Evolutionary conservation across 2,113 vertebrate species (phyloP).

Genomic region (Melospiza georgiana): DNA sequence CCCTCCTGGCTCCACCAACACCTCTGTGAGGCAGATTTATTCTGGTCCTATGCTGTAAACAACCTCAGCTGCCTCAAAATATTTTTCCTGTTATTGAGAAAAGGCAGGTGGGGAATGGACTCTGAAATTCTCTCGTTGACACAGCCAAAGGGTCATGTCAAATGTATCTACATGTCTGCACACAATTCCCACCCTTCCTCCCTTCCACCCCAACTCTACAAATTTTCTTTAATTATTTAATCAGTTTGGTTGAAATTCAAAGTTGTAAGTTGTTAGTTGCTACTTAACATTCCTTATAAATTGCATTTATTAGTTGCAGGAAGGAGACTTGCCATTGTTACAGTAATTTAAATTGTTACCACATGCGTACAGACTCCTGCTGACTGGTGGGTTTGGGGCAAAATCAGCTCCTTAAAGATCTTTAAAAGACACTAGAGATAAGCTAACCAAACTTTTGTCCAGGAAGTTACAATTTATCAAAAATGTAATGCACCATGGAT

Average conservation of each 20-base stretch:
- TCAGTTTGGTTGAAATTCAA: constrained; percentile 81
- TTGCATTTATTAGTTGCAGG: constrained; percentile 83
- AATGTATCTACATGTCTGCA: constrained; percentile 17
- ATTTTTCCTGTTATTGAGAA: not conserved
- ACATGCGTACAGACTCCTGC: constrained; percentile 74
- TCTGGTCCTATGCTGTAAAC: not conserved
- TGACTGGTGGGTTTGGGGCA: constrained; percentile 71
- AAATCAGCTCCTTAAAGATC: constrained; percentile 67
- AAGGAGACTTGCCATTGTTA: constrained; percentile 77
- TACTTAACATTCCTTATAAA: constrained; percentile 87
- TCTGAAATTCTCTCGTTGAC: constrained; percentile 34
- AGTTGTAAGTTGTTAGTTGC: constrained; percentile 82
- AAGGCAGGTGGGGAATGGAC: not conserved
- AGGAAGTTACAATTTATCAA: constrained; percentile 74
- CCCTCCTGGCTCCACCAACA: not conserved
- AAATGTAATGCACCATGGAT: constrained; percentile 70
- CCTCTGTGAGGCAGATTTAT: not conserved
- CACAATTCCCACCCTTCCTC: constrained; percentile 53
- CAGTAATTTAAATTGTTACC: constrained; percentile 81
- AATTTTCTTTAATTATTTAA: constrained; percentile 81
- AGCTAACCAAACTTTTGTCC: constrained; percentile 69
- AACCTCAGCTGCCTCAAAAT: not conserved
- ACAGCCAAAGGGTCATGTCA: constrained; percentile 8
- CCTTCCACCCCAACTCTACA: constrained; percentile 64
- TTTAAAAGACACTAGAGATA: constrained; percentile 62